Base-by-base conservation (phyloP, 2,888 invertebrate species). In the Leptinotarsa haldemani region DNA sequence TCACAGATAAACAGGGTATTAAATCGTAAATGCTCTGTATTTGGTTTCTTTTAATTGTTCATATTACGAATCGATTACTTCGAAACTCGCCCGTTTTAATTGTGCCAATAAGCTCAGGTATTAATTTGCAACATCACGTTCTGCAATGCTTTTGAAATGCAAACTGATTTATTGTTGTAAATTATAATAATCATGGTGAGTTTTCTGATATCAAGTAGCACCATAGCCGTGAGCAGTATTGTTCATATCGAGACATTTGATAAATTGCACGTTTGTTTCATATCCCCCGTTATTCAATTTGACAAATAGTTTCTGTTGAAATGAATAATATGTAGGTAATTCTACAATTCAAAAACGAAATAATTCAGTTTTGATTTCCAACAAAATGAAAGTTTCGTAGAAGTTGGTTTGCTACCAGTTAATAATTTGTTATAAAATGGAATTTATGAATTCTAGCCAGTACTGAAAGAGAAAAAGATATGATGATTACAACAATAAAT, bases 191-290 rank as follows among this genome's bases (percentile, higher is more conserved):
- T 61, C 61, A 61, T 40, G 40, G 18, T 61, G n/a, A n/a, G 30
- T 61, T 16, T 30, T 61, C 30, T 61, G 30, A 61, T 61, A 61
- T 61, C 61, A 61, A 61, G 40, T 61, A 30, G 61, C 61, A 61
- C 16, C 13, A 15, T 61, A 40, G 40, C 61, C 61, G 25, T 30
- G n/a, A 61, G 61, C 61, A 61, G 61, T n/a, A 40, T 61, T 40
- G n/a, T 40, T 61, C 40, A 7, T n/a, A 61, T 9, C 15, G 9
- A 40, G 16, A 16, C 40, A 61, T 16, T 61, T 18, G 40, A 61
- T 61, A n/a, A 61, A 61, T 61, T 56, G 22, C 22, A 7, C 20
- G 13, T 56, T 56, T 30, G 5, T 61, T 61, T n/a, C n/a, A 30
- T 30, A 16, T 61, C 5, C 13, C 30, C n/a, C 30, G 12, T n/a